These are phyloP conservation scores for Myrmecobius fasciatus DNA, from an alignment of 2,113 vertebrate genomes.

Conservation along the genomic window DNA sequence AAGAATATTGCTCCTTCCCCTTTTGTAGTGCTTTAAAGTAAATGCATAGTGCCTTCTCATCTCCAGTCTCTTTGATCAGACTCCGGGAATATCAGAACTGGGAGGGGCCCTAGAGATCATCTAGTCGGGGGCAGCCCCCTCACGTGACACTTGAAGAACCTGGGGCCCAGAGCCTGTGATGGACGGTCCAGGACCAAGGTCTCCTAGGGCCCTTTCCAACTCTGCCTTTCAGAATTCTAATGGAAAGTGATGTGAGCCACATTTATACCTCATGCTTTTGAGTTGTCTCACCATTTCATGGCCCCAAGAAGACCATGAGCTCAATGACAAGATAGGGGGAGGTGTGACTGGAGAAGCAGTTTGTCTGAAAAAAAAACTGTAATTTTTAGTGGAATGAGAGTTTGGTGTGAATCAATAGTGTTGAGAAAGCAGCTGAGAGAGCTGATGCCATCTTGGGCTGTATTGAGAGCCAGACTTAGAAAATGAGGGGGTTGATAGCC, in stretches of 20 bases:
- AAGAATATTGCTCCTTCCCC: background rate
- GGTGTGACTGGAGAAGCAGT: background rate
- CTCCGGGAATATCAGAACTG: background rate
- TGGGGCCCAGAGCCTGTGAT: background rate
- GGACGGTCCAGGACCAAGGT: background rate
- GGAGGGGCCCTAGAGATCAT: no score
- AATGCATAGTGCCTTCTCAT: background rate
- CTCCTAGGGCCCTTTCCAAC: background rate
- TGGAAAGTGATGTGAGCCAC: background rate
- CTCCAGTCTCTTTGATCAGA: background rate
- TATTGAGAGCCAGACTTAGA: background rate
- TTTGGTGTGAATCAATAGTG: background rate
- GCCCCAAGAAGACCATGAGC: background rate
- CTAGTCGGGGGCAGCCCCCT: background rate
- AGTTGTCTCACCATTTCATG: background rate
- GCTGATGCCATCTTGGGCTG: background rate
- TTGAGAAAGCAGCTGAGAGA: background rate
- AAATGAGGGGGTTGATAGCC: background rate
- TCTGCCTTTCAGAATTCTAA: background rate
- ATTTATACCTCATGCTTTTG: background rate
- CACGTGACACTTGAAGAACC: background rate
- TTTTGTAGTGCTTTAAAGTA: background rate
- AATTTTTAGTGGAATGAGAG: background rate
- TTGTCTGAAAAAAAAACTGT: background rate
- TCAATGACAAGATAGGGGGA: background rate